Evolutionary conservation across 2,113 vertebrate species (phyloP), one percentile per base, ranked within the genome.

Genomic region (Tetraodon nigroviridis): DNA sequence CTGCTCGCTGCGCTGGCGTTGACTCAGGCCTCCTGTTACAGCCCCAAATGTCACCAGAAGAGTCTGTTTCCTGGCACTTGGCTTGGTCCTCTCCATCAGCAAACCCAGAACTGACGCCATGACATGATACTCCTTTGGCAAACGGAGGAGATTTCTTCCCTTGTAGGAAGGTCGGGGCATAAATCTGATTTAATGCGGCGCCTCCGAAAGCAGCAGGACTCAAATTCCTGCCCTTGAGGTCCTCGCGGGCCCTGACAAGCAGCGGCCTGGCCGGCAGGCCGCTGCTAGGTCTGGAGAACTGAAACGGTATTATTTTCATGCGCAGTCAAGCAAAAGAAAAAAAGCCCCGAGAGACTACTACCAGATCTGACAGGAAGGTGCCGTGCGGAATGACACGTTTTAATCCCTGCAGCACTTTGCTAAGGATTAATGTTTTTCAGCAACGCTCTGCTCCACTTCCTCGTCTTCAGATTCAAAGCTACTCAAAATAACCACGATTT

Each of bases 111-210:
- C 64, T 79, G 58, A 61, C 62, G 52, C 12, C 51, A 74, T 63
- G 59, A 74, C 62, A 64, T 65, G 80, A 81, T 74, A 63, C 73
- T 58, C 51, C 48, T 65, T 70, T 74, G 77, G 78, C 66, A 47
- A 37, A 51, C 51, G 64, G 12, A 61, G 59, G 63, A 60, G 64
- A 47, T 65, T 67, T 59, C 21, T 46, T 64, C 29, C 57, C 69
- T 32, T 44, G 27, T 32, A 55, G 44, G 54, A 79, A 64, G 66
- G 61, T 84, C 66, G 68, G 32, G 53, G 62, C 49, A 61, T 58
- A 58, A 37, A 45, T 49, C 21, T 3, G n/a, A 55, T 45, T 59
- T 48, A 47, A 40, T 32, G 42, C 22, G 15, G 7, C 7, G 1
- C 18, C 54, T 44, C 41, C 19, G 27, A 57, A 51, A 22, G 52